phyloP scores from a whole-genome alignment of 2,797 vertebrate genomes.

The Ctenosaura bakeri region DNA sequence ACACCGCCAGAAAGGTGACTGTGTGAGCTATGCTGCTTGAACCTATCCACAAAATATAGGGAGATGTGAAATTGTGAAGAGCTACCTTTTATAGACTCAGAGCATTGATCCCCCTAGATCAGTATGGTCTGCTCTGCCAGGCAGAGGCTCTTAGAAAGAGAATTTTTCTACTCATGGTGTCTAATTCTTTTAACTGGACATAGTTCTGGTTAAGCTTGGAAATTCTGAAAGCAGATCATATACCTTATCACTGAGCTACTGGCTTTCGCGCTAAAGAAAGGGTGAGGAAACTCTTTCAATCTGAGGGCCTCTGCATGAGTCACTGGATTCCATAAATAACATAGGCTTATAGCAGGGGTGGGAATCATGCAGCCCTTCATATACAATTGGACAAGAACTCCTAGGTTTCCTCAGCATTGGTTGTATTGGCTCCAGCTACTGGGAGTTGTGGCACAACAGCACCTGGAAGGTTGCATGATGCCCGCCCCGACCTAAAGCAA shows the following conservation, averaged over 20 bases:
- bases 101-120: not conserved
- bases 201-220: not conserved
- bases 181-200: not conserved
- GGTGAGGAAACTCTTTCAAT: no score
- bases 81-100: not conserved
- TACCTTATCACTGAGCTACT: not conserved
- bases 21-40: not conserved
- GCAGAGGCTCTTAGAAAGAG: not conserved
- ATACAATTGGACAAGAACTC: no score
- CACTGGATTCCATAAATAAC: no score
- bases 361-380: no score
- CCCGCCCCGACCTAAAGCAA: no score
- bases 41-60: not conserved
- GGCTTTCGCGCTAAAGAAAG: not conserved
- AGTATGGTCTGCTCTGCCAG: not conserved
- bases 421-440: no score
- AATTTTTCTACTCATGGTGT: not conserved
- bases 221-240: not conserved
- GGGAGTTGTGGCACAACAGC: no score
- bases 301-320: not conserved
- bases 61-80: not conserved
- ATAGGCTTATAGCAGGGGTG: no score
- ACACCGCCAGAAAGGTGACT: not conserved
- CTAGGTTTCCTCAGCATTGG: no score
- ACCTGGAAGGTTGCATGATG: no score